phyloP scores from a whole-genome alignment of 2,113 vertebrate species.

The Rhagologus leucostigma region DNA sequence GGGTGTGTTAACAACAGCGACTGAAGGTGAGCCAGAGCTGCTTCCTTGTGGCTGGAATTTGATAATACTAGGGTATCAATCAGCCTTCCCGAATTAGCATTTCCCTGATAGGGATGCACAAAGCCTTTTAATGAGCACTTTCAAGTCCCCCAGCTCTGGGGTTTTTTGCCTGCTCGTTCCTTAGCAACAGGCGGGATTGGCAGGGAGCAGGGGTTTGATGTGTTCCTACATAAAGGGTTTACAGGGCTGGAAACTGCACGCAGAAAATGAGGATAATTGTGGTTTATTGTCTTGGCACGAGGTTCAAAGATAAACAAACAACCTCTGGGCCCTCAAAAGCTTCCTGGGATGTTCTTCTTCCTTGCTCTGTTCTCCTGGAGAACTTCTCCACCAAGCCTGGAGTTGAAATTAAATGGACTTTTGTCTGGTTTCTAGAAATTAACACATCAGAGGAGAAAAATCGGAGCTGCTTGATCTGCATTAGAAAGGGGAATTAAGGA shows the following conservation, averaged over 20 bases:
- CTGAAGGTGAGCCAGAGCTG: constrained; percentile 27
- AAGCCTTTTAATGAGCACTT: constrained; percentile 73
- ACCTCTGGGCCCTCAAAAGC: constrained; percentile 25
- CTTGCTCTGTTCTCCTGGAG: not conserved
- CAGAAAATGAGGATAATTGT: constrained; percentile 68
- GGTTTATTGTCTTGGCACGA: constrained; percentile 57
- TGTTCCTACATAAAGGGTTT: constrained; percentile 59
- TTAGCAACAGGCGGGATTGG: constrained; percentile 74
- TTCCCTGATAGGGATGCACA: constrained; percentile 68
- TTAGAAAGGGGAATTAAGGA: not conserved
- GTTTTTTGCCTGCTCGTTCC: constrained; percentile 64
- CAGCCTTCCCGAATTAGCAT: constrained; percentile 68
- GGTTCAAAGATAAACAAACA: constrained; percentile 70
- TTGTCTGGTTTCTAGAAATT: constrained; percentile 24
- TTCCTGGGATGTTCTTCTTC: not conserved
- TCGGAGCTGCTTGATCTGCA: not conserved
- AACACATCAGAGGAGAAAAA: not conserved
- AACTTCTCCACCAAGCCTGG: not conserved
- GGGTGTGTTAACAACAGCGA: not conserved
- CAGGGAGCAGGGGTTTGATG: constrained; percentile 68
- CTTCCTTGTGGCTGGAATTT: constrained; percentile 49
- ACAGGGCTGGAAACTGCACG: constrained; percentile 43
- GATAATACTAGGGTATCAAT: constrained; percentile 63
- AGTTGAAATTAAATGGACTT: not conserved
- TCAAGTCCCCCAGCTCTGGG: constrained; percentile 52